phyloP scores from a whole-genome alignment of 2,888 invertebrate species.

The Eledone cirrhosa region DNA sequence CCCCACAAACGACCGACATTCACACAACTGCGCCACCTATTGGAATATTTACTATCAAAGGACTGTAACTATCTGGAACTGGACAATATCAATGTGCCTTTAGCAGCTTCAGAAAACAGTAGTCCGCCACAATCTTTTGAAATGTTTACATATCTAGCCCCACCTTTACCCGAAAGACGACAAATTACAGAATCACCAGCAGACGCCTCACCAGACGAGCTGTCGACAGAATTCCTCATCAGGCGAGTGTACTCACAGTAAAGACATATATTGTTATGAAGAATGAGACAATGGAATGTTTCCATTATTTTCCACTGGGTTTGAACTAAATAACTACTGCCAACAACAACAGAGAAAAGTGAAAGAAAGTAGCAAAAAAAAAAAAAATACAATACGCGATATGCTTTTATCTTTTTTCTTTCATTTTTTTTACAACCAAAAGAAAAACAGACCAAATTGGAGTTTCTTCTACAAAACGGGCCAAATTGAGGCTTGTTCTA shows the following conservation, averaged over 20 bases:
- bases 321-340: too few species aligned
- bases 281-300: too few species aligned
- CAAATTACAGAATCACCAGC: not conserved
- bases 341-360: too few species aligned
- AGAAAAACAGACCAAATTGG: too few species aligned
- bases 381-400: too few species aligned
- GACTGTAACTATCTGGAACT: slow-evolving; percentile 62
- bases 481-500: too few species aligned
- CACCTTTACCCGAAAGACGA: not conserved
- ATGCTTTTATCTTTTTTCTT: too few species aligned
- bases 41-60: slow-evolving; percentile 58
- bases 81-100: slow-evolving; percentile 61
- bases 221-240: slow-evolving; percentile 26
- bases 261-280: too few species aligned
- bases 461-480: too few species aligned
- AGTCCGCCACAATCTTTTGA: slow-evolving; percentile 32
- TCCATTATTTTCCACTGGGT: too few species aligned
- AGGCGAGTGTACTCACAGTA: not conserved
- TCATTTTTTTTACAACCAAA: too few species aligned
- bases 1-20: slow-evolving; percentile 60
- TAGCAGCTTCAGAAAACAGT: slow-evolving; percentile 56
- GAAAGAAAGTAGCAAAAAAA: too few species aligned
- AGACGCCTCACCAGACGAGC: slow-evolving; percentile 5
- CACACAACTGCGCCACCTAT: slow-evolving; percentile 54
- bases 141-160: not conserved